Evolutionary conservation across 1,140 invertebrate species (phyloP).

Genomic region (Calliopsis andreniformis): DNA sequence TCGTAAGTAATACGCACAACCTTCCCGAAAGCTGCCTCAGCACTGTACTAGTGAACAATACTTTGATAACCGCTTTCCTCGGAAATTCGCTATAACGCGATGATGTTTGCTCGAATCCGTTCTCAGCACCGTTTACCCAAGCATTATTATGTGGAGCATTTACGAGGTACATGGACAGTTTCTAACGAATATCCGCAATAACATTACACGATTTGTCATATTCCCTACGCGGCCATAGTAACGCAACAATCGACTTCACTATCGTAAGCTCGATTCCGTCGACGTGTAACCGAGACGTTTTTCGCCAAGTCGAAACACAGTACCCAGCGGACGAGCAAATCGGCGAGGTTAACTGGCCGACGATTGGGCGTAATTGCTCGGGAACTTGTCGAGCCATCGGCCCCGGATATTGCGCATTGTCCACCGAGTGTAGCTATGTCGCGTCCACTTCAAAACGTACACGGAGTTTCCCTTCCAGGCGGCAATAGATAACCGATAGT

Average conservation of each 20-base stretch:
- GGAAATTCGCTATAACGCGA: constrained; percentile 12
- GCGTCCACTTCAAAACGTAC: constrained; percentile 20
- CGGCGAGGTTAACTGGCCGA: constrained; percentile 27
- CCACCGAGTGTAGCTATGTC: constrained; percentile 10
- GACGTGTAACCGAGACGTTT: no score
- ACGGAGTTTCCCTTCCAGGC: background rate
- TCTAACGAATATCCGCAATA: constrained; percentile 25
- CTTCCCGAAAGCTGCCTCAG: background rate
- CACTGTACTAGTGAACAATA: background rate
- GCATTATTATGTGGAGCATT: constrained; percentile 24
- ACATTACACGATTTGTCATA: constrained; percentile 16
- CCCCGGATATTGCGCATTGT: constrained; percentile 16
- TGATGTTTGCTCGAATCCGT: constrained; percentile 36
- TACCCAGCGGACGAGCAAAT: background rate
- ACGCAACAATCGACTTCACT: no score
- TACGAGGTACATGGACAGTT: constrained; percentile 22
- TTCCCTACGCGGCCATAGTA: no score
- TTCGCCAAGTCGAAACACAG: no score
- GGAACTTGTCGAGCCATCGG: constrained; percentile 22
- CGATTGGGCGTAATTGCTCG: constrained; percentile 45
- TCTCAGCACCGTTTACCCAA: constrained; percentile 19
- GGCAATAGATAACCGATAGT: background rate
- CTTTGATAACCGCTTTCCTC: constrained; percentile 7
- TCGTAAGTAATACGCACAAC: background rate
- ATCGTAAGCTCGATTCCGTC: no score